These are phyloP conservation scores for Etheostoma perlongum DNA, from an alignment of 2,797 vertebrate species.

Conservation along the genomic window DNA sequence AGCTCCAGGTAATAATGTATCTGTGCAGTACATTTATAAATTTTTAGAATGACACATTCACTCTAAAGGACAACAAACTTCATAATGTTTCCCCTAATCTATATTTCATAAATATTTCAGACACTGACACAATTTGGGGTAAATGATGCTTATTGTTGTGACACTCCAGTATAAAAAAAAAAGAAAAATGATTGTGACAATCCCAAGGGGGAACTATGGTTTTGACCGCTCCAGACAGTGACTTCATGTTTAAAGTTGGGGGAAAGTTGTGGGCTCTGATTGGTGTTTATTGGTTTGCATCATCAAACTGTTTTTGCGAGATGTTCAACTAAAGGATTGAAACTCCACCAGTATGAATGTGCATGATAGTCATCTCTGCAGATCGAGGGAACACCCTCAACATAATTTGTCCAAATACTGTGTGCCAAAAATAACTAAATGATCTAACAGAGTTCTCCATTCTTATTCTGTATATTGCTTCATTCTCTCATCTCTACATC, in stretches of 20 bases:
- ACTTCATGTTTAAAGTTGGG: constrained; percentile 11
- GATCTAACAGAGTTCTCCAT: constrained; percentile 25
- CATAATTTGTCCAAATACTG: constrained; percentile 26
- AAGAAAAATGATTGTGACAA: neutral
- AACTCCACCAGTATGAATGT: constrained; percentile 59
- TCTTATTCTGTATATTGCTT: constrained; percentile 7
- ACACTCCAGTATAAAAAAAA: neutral
- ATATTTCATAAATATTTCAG: constrained; percentile 1
- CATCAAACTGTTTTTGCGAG: constrained; percentile 35
- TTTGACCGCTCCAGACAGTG: neutral
- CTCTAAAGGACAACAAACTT: neutral
- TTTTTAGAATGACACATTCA: neutral
- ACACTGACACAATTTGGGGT: neutral
- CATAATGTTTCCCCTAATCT: neutral
- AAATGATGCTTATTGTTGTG: neutral
- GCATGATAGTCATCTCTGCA: constrained; percentile 24
- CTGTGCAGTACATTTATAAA: neutral
- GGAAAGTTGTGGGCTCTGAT: constrained; percentile 39
- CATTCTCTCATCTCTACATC: neutral
- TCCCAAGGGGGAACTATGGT: too few species aligned
- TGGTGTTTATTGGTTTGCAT: constrained; percentile 21
- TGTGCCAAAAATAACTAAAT: constrained; percentile 51
- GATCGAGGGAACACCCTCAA: constrained; percentile 55
- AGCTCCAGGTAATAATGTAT: neutral
- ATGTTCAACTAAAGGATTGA: constrained; percentile 63